A percentile compares a stretch with the other conserved stretches of the same genome.
phyloP scores from a whole-genome alignment of 2,797 vertebrate genomes.

The Gymnoscopelus braueri region DNA sequence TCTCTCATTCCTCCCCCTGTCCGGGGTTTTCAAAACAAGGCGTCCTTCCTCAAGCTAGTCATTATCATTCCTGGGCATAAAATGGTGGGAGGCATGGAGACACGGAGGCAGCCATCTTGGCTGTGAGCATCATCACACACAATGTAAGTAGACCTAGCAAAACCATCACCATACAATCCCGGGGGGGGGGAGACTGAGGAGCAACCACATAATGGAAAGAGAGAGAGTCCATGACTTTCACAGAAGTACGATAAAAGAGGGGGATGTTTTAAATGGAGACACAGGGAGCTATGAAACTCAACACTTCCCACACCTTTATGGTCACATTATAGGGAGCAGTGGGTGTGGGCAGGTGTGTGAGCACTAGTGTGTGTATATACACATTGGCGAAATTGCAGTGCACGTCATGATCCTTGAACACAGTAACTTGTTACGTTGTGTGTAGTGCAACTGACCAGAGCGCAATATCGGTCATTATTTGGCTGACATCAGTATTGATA shows the following conservation, averaged over 20 bases:
- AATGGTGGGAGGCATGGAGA: slow-evolving; percentile 51
- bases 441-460: too few species aligned
- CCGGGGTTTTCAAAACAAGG: slow-evolving; percentile 51
- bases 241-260: slow-evolving; percentile 21
- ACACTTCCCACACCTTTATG: neutral
- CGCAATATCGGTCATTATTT: too few species aligned
- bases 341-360: slow-evolving; percentile 1
- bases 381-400: too few species aligned
- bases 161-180: slow-evolving; percentile 21
- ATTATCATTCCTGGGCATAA: slow-evolving; percentile 70
- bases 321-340: slow-evolving; percentile 39
- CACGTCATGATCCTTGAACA: too few species aligned
- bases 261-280: neutral
- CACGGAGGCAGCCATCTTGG: slow-evolving; percentile 59
- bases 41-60: slow-evolving; percentile 59
- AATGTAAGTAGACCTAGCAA: slow-evolving; percentile 39
- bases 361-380: neutral
- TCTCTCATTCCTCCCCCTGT: slow-evolving; percentile 1
- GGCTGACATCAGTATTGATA: too few species aligned
- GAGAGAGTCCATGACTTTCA: slow-evolving; percentile 18
- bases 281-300: too few species aligned
- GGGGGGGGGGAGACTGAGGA: slow-evolving; percentile 13
- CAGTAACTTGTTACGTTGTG: too few species aligned
- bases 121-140: slow-evolving; percentile 50
- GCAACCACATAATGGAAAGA: slow-evolving; percentile 48